Base-by-base conservation (phyloP, 2,888 invertebrate species). In the Oeneis ivallda region DNA sequence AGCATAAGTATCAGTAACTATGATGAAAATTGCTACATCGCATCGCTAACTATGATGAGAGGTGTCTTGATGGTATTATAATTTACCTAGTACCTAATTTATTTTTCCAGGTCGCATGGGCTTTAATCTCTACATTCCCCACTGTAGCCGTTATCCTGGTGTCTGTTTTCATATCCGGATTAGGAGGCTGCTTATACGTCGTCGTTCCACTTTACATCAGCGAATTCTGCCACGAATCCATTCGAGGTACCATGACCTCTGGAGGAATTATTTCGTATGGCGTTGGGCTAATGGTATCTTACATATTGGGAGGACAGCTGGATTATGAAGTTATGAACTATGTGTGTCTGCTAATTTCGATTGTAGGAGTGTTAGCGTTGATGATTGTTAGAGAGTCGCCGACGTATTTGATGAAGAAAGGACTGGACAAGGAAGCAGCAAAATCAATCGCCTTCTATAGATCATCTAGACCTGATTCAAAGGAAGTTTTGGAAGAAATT, bases 371-470 rank as follows among this genome's bases (percentile, higher is more conserved):
- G 0, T 32, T 75, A 0, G 34, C 82, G 37, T n/a, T 86, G n/a
- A 45, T 47, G 5, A 13, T 83, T 0, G 50, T 88, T 39, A 84
- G 77, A 62, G 90, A 89, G 39, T 84, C 75, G 2, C 80, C 81
- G 0, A 50, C 75, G 45, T 73, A 72, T 69, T 65, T 81, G 45
- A 71, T 81, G 76, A 76, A 73, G 47, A 78, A 73, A 34, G 76
- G 76, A 1, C 32, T 64, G 7, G 78, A 79, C 49, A 70, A 77
- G 77, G 86, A 86, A 68, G 88, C 88, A 0, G 80, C 77, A 2
- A 74, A 77, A 61, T 74, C 86, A 0, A 69, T 89, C 54, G 84
- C 84, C 0, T 89, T 82, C 71, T 88, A 84, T 65, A 76, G 85
- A 72, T 75, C 78, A 13, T 68, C 73, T 2, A 58, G 63, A 15